Conservation (phyloP, 1,140 invertebrate genomes). For the Halictus rubicundus region DNA sequence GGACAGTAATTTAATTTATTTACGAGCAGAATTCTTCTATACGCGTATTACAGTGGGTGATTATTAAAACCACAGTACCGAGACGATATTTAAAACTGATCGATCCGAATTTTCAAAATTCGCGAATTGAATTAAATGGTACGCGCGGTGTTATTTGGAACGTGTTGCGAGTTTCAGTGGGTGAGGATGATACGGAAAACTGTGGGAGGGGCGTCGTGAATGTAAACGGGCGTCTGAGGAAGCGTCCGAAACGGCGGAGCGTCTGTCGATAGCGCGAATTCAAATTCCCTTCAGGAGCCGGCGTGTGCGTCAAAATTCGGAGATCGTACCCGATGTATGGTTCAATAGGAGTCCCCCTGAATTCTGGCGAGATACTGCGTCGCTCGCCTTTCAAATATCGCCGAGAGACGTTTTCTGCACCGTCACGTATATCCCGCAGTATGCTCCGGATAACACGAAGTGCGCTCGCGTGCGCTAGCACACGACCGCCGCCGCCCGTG, state of each 20-base stretch:
- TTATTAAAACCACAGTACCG: too few relatives aligned
- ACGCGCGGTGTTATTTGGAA: neutral
- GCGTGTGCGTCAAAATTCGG: slow-evolving; percentile 41
- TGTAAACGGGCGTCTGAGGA: slow-evolving; percentile 11
- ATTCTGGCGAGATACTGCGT: slow-evolving; percentile 31
- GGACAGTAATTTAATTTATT: too few relatives aligned
- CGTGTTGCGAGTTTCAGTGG: neutral
- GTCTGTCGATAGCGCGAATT: slow-evolving; percentile 29
- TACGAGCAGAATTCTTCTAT: too few relatives aligned
- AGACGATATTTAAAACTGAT: too few relatives aligned
- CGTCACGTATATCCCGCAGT: slow-evolving; percentile 45
- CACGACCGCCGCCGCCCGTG: neutral
- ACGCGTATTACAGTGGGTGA: too few relatives aligned
- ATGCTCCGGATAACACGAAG: slow-evolving; percentile 9
- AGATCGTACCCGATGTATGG: slow-evolving; percentile 44
- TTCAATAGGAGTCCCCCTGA: slow-evolving; percentile 23
- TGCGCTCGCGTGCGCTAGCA: neutral
- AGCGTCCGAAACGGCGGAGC: neutral
- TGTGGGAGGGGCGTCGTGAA: neutral
- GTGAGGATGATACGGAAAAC: neutral
- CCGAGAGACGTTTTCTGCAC: slow-evolving; percentile 38
- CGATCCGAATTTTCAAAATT: too few relatives aligned
- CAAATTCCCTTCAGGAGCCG: slow-evolving; percentile 43
- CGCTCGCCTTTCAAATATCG: slow-evolving; percentile 47
- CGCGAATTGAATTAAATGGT: too few relatives aligned